Evolutionary conservation across 2,888 invertebrate species (phyloP), one percentile per base, ranked within the genome.

Genomic region (Pammene aurita): DNA sequence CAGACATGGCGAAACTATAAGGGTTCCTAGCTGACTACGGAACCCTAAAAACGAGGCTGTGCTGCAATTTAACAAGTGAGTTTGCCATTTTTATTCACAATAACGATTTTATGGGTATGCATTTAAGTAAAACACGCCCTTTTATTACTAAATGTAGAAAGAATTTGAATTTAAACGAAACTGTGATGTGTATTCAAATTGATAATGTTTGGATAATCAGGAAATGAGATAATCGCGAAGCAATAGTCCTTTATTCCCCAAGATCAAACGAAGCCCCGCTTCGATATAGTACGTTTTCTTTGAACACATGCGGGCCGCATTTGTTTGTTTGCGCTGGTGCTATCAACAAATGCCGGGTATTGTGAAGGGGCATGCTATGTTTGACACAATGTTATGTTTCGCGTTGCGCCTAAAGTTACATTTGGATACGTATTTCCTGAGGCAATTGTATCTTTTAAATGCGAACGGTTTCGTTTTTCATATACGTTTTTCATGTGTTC

Each of bases 331-430:
- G 57, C 13, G 44, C 35, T 46, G 26, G 50, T 58, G 60, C 68
- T 74, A 81, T 78, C 80, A 79, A 79, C 82, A 82, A 26, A 82
- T 74, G 80, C 76, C 73, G 71, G 66, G 61, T 62, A 62, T 34
- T 58, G 48, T 50, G 38, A 14, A 41, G 55, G 41, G 34, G 35
- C 44, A 16, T 13, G 13, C 26, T n/a, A 34, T 26, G 7, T 58
- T 58, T 44, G 26, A 26, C 7, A 7, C 13, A 57, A 34, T n/a
- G 34, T 34, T 34, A 50, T 42, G 42, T 10, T 42, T 26, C n/a
- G 7, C 35, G 35, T 41, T 42, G 7, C 42, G 42, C 42, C 42
- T 42, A 42, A 10, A 11, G 42, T 42, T 11, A 42, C 10, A 4
- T 10, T 11, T 42, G 11, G 42, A 9, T 42, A 11, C 11, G 13